phyloP scores from a whole-genome alignment of 2,113 vertebrate species.

The Barbus barbus region DNA sequence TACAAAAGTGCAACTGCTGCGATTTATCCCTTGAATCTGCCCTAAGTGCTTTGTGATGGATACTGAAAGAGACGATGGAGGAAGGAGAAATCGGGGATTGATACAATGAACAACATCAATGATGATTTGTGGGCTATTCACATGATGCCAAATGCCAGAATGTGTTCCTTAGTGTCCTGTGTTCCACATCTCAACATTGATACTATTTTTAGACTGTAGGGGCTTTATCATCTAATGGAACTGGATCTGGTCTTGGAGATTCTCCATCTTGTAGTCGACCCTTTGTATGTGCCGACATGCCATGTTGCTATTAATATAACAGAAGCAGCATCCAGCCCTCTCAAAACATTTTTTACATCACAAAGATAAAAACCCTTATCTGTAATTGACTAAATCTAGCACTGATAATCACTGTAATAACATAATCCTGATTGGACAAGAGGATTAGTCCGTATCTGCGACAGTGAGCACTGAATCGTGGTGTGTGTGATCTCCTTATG shows the following conservation, averaged over 20 bases:
- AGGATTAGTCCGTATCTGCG: background rate
- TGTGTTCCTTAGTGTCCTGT: background rate
- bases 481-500: constrained; percentile 11
- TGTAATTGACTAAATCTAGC: constrained; percentile 24
- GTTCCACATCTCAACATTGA: constrained; percentile 8
- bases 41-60: constrained; percentile 76
- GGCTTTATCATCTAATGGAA: background rate
- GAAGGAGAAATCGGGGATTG: constrained; percentile 43
- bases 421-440: constrained; percentile 22
- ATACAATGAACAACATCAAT: constrained; percentile 30
- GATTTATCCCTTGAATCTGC: constrained; percentile 68
- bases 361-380: constrained; percentile 7
- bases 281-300: background rate
- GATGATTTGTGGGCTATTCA: constrained; percentile 11
- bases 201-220: background rate
- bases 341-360: background rate
- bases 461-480: background rate
- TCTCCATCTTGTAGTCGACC: background rate
- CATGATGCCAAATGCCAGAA: background rate
- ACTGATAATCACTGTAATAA: constrained; percentile 3
- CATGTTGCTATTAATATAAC: background rate
- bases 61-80: constrained; percentile 39
- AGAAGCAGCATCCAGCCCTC: background rate
- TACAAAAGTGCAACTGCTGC: constrained; percentile 59
- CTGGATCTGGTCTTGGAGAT: background rate